Conservation (phyloP, 2,888 invertebrate genomes). For the Luperina testacea region DNA sequence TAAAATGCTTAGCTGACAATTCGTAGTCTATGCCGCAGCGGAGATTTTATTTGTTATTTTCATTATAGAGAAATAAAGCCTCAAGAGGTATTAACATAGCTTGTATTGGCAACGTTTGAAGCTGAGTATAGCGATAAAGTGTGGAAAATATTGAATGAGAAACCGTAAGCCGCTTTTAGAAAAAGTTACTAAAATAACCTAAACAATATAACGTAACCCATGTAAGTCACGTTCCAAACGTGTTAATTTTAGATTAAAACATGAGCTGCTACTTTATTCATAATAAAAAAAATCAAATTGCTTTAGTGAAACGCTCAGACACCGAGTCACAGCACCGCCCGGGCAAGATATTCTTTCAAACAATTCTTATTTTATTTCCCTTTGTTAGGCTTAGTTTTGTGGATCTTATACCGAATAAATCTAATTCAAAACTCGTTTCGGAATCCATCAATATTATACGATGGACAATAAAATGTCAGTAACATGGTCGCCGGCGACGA, state of each 20-base stretch:
- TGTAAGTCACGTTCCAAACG: slow-evolving; percentile 34
- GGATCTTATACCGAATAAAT: slow-evolving; percentile 57
- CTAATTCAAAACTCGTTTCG: slow-evolving; percentile 71
- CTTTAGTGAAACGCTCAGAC: slow-evolving; percentile 47
- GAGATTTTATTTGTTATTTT: slow-evolving; percentile 20
- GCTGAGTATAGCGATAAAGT: not conserved
- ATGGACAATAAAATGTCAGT: slow-evolving; percentile 68
- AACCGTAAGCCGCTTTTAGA: slow-evolving; percentile 12
- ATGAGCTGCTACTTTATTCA: slow-evolving; percentile 54
- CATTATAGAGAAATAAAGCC: slow-evolving; percentile 13
- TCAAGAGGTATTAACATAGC: slow-evolving; percentile 10
- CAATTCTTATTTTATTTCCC: slow-evolving; percentile 33
- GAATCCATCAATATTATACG: slow-evolving; percentile 72
- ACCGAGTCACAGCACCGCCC: slow-evolving; percentile 30
- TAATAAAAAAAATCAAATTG: slow-evolving; percentile 58
- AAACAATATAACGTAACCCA: slow-evolving; percentile 20
- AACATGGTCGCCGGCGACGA: slow-evolving; percentile 49
- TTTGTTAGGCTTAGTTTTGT: slow-evolving; percentile 47
- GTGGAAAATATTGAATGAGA: slow-evolving; percentile 20
- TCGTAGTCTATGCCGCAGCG: not conserved
- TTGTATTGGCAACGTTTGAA: slow-evolving; percentile 24
- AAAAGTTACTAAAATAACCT: slow-evolving; percentile 26
- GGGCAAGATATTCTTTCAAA: slow-evolving; percentile 46
- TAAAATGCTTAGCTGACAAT: slow-evolving; percentile 30
- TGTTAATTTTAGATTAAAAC: slow-evolving; percentile 59